Evolutionary conservation across 2,113 vertebrate genomes (phyloP).

Genomic region (Numenius arquata): DNA sequence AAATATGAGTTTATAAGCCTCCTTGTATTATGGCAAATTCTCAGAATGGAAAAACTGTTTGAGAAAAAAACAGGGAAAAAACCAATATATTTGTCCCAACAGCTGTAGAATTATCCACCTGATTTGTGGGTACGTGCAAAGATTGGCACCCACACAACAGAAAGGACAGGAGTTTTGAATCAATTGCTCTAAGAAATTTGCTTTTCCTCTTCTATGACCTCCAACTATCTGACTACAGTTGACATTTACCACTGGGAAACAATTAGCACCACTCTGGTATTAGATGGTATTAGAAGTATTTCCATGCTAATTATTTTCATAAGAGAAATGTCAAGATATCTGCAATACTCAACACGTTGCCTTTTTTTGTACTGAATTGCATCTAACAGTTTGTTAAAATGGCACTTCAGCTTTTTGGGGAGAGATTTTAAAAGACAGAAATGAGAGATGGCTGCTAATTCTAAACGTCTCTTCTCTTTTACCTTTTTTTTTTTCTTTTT

Average conservation of each 20-base stretch:
- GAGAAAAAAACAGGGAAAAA: not conserved
- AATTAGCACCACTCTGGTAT: not conserved
- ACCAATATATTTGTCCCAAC: no score
- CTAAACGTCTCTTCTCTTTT: not conserved
- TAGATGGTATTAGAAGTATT: not conserved
- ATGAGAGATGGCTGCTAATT: not conserved
- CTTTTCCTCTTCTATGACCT: not conserved
- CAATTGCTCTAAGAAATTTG: not conserved
- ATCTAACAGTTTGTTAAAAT: not conserved
- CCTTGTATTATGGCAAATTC: not conserved
- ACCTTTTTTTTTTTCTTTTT: not conserved
- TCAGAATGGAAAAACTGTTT: not conserved
- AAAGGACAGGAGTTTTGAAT: not conserved
- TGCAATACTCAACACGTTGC: not conserved
- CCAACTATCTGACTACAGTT: not conserved
- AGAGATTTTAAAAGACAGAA: not conserved
- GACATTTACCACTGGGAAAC: not conserved
- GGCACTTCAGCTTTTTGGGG: not conserved
- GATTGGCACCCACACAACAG: not conserved
- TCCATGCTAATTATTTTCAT: constrained; percentile 12
- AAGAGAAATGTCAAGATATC: not conserved
- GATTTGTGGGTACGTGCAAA: not conserved
- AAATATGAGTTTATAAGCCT: not conserved
- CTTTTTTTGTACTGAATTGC: not conserved
- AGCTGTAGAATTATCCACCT: not conserved